Evolutionary conservation across 2,113 vertebrate species (phyloP).

Genomic region (Mesembrinibis cayennensis): DNA sequence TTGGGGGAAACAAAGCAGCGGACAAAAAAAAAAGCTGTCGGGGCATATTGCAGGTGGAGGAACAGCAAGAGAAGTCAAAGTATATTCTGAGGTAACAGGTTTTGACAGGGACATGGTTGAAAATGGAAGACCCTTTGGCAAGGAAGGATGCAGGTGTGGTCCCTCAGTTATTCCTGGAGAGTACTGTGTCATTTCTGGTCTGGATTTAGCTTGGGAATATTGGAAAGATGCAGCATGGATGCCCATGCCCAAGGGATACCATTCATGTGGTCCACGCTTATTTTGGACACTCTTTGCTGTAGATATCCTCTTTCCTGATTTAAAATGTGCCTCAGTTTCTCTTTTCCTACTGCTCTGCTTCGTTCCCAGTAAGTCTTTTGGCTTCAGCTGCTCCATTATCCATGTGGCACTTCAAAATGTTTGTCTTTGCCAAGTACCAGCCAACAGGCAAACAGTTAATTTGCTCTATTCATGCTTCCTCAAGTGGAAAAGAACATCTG

Average conservation of each 20-base stretch:
- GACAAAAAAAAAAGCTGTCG: background rate
- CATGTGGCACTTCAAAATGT: background rate
- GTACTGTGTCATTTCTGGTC: background rate
- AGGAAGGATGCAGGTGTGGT: background rate
- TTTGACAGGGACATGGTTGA: background rate
- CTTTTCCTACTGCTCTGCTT: background rate
- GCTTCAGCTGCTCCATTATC: background rate
- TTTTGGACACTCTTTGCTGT: background rate
- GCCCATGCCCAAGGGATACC: background rate
- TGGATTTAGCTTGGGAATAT: background rate
- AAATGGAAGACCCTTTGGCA: background rate
- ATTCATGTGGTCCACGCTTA: background rate
- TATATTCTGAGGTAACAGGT: background rate
- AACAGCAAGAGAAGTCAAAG: background rate
- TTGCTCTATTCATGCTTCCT: background rate
- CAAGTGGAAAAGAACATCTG: constrained; percentile 34
- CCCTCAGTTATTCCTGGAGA: background rate
- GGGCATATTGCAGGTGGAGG: background rate
- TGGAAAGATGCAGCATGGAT: background rate
- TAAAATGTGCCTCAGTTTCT: background rate
- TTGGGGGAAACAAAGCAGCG: background rate
- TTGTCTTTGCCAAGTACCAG: background rate
- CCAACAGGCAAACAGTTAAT: background rate
- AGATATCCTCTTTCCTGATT: background rate
- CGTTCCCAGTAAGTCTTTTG: background rate